Evolutionary conservation across 2,888 invertebrate genomes (phyloP), one percentile per base, ranked within the genome.

Genomic region (Pasiphila rectangulata): DNA sequence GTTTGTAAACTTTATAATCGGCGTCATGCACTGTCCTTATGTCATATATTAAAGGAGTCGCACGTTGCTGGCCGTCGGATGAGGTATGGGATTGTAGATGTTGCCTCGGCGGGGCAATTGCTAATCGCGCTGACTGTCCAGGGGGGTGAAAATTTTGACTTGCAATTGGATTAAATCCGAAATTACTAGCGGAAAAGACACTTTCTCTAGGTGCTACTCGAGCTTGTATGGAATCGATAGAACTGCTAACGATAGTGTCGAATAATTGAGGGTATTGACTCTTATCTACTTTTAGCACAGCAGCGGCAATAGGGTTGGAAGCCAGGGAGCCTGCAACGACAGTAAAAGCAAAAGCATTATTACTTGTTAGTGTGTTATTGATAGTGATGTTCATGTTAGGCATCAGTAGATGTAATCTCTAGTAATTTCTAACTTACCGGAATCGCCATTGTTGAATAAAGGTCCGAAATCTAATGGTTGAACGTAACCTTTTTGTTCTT

Each of bases 381-480:
- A 9, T 3, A 17, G 9, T n/a, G 17, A n/a, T 30, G 4, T 2
- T 4, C 2, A 4, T 5, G 9, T 4, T 17, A 5, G 4, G 12
- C 6, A 29, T 9, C 0, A 15, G 13, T n/a, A 16, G 1, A 25
- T n/a, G n/a, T n/a, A n/a, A n/a, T n/a, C n/a, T n/a, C n/a, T n/a
- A n/a, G n/a, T n/a, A n/a, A n/a, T n/a, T n/a, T n/a, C n/a, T n/a
- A n/a, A 69, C 69, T 58, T 46, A 89, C 89, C 85, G 48, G 75
- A 75, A 58, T 78, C 74, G 50, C 77, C 80, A 39, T 83, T 73
- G 39, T 81, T 74, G 55, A 91, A 90, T 63, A 91, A 79, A n/a
- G 88, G 77, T 5, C 83, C 80, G 64, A 91, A 92, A 71, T 91
- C 91, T 65, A 90, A 74, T 7, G 91, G 88, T 52, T 86, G 80